Percentiles rank a stretch among this genome's conserved stretches.
Evolutionary conservation across 1,140 invertebrate species (phyloP).

Genomic region (Caenorhabditis elegans): WBcel235 BX284606.5:4234001-4234500

Average conservation of each 20-base stretch:
- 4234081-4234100: neutral
- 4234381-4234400: too few species aligned
- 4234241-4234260: conserved; percentile 20
- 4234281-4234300: conserved; percentile 13
- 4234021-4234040: neutral
- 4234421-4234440: neutral
- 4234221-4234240: conserved; percentile 29
- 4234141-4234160: neutral
- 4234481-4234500: too few species aligned
- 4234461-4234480: too few species aligned
- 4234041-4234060: too few species aligned
- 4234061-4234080: too few species aligned
- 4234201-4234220: conserved; percentile 17
- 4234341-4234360: neutral
- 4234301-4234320: neutral
- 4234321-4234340: neutral
- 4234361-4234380: neutral
- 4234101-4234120: neutral
- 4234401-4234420: neutral
- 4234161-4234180: conserved; percentile 11
- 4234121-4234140: conserved; percentile 14
- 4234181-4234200: neutral
- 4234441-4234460: neutral
- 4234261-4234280: neutral
- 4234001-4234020: neutral